phyloP scores from a whole-genome alignment of 2,113 vertebrate species.

The Colistium nudipinnis region DNA sequence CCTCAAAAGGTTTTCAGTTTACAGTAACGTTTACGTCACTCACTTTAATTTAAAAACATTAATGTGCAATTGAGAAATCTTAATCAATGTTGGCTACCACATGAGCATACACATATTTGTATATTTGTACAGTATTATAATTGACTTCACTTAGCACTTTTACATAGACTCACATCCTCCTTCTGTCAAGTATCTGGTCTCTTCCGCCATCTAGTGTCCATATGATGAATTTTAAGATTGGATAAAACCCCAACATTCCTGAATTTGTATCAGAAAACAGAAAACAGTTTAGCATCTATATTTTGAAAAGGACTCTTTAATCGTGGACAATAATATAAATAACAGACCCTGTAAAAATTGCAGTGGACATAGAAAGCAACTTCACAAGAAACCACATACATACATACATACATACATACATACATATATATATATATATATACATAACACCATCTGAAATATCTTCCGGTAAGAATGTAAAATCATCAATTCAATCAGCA shows the following conservation, averaged over 20 bases:
- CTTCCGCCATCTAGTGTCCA: constrained; percentile 72
- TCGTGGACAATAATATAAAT: constrained; percentile 59
- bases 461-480: constrained; percentile 3
- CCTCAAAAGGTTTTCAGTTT: too few relatives aligned
- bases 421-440: constrained; percentile 23
- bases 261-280: neutral
- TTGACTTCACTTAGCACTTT: neutral
- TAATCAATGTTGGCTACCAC: neutral
- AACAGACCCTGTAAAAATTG: constrained; percentile 59
- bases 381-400: constrained; percentile 25
- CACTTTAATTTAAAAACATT: too few relatives aligned
- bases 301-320: constrained; percentile 49
- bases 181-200: constrained; percentile 14
- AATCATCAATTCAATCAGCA: constrained; percentile 29
- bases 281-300: neutral
- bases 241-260: neutral
- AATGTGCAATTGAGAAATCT: too few relatives aligned
- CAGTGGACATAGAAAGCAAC: constrained; percentile 48
- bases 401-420: constrained; percentile 26
- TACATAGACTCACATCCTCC: neutral
- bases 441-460: constrained; percentile 12
- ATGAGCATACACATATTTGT: neutral
- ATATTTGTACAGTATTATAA: neutral
- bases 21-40: too few relatives aligned
- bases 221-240: neutral